Evolutionary conservation across 1,140 invertebrate species (phyloP), one percentile per base, ranked within the genome.

Genomic region (Trypoxylus dichotomus): DNA sequence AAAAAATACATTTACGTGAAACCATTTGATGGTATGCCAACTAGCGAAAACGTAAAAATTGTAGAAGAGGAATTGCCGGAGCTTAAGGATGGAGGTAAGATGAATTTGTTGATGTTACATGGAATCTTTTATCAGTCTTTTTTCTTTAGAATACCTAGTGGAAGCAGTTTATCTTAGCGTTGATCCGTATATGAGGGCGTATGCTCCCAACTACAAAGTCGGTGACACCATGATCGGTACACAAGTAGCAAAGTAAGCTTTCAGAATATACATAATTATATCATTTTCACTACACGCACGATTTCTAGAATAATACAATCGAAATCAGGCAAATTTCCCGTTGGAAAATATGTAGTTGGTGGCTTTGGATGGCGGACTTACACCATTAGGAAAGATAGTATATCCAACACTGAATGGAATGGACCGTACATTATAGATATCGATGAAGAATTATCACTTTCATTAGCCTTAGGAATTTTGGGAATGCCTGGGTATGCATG

Each of bases 131-230:
- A 76, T 29, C 19, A 13, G 3, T 43, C 24, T 24, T 71, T 10
- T 1, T 32, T 24, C 88, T 89, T 78, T 82, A 92, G 91, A 93
- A 84, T 89, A 90, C 81, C 85, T 92, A 63, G 86, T 87, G 24
- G 86, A 92, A 86, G 91, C 91, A 8, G 88, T 91, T 81, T 92
- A 89, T 80, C 80, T 92, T 1, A 92, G 91, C 73, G 91, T 93
- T 6, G 92, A 93, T 84, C 92, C 92, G 47, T 93, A 92, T 77
- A 92, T 92, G 90, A 86, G 91, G 79, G 85, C 86, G 0, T 90
- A 89, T 74, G 85, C 87, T 81, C 84, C 81, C 58, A 83, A 82
- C 13, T 87, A 87, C 77, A 88, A 89, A 77, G 71, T 87, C 27
- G 89, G 89, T 7, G 86, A 83, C 19, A 88, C 88, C 25, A 91